Conservation (phyloP, 1,140 invertebrate species). For the Conus betulinus region DNA sequence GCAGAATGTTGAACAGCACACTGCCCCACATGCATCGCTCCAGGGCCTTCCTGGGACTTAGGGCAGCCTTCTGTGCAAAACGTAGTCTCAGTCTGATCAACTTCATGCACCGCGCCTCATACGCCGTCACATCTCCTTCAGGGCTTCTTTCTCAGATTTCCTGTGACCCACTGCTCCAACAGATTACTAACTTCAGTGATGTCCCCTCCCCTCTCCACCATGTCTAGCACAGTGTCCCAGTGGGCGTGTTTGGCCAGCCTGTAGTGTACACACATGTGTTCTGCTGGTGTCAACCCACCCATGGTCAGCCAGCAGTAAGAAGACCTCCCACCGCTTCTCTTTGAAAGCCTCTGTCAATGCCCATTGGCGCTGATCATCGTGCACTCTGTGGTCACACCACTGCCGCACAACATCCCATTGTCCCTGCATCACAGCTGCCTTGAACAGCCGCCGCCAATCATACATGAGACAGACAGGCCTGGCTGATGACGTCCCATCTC, state of each 20-base stretch:
- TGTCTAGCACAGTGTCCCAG: background rate
- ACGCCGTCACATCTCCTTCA: no score
- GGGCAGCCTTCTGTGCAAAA: background rate
- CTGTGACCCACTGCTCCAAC: background rate
- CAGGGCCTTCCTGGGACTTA: background rate
- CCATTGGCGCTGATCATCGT: background rate
- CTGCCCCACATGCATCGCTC: background rate
- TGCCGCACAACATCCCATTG: background rate
- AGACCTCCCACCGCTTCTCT: background rate
- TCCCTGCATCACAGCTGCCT: conserved; percentile 10
- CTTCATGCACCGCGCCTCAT: background rate
- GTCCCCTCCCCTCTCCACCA: conserved; percentile 1
- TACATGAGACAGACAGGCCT: background rate
- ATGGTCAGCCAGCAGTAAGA: conserved; percentile 7
- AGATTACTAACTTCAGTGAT: background rate
- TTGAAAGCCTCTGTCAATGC: background rate
- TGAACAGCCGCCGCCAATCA: background rate
- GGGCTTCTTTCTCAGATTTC: no score
- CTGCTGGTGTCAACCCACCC: background rate
- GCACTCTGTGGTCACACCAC: background rate
- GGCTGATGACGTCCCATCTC: conserved; percentile 1
- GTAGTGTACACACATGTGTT: background rate
- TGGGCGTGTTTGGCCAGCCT: background rate
- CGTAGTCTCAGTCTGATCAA: background rate
- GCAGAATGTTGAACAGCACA: background rate